Conservation (phyloP, 2,797 vertebrate genomes). For the Rhabdophis nuchalis region DNA sequence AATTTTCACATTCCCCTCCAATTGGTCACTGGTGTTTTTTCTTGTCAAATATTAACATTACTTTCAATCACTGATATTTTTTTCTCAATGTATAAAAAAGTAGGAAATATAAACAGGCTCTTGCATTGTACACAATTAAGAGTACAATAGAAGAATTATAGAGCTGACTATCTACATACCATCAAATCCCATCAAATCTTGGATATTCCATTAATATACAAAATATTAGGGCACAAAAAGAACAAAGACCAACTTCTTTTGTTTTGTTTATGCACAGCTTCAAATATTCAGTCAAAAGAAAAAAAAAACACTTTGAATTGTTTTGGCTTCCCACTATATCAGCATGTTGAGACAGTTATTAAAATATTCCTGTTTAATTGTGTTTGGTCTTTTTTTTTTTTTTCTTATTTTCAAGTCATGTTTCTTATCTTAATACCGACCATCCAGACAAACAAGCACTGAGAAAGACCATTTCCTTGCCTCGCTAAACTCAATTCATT, state of each 20-base stretch:
- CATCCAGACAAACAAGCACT: conserved; percentile 77
- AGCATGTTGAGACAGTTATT: conserved; percentile 79
- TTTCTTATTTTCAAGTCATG: conserved; percentile 72
- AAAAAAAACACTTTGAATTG: conserved; percentile 70
- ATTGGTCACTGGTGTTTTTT: conserved; percentile 70
- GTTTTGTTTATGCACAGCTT: conserved; percentile 75
- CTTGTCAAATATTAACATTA: conserved; percentile 70
- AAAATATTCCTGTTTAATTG: conserved; percentile 80
- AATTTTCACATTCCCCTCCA: conserved; percentile 63
- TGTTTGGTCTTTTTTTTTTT: conserved; percentile 78
- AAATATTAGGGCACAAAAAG: conserved; percentile 82
- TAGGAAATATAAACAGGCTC: conserved; percentile 93
- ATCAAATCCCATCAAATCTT: conserved; percentile 78
- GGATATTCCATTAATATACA: conserved; percentile 78
- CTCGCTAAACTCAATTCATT: conserved; percentile 63
- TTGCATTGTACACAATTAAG: conserved; percentile 68
- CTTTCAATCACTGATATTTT: conserved; percentile 71
- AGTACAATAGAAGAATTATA: conserved; percentile 76
- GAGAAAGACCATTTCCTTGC: conserved; percentile 71
- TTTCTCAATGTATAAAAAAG: conserved; percentile 87
- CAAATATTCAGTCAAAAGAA: conserved; percentile 79
- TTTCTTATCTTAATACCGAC: conserved; percentile 71
- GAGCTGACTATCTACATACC: conserved; percentile 78
- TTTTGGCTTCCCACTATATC: conserved; percentile 81
- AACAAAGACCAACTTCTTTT: conserved; percentile 79